Evolutionary conservation across 1,140 invertebrate genomes (phyloP).

Genomic region (Rhopalosiphum maidis): DNA sequence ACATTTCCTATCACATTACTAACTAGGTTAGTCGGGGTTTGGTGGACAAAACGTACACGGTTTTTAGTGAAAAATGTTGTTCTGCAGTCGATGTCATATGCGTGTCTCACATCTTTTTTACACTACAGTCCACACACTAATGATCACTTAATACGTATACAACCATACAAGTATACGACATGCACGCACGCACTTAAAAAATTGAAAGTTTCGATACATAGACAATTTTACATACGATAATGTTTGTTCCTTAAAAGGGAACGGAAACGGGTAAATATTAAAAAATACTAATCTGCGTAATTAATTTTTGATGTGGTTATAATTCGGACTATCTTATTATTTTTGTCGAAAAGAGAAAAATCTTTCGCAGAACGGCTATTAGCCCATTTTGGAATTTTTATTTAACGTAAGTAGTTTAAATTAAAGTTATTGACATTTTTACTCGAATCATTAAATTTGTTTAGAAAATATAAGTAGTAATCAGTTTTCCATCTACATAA

Average conservation of each 20-base stretch:
- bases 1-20: not conserved
- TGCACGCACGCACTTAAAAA: not conserved
- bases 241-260: not conserved
- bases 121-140: not conserved
- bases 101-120: not conserved
- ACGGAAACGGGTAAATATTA: not conserved
- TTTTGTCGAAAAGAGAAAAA: not conserved
- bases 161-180: too few relatives aligned
- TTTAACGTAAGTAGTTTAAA: not conserved
- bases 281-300: not conserved
- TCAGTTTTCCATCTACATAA: rapidly evolving
- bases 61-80: not conserved
- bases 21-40: not conserved
- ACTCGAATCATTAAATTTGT: not conserved
- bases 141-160: not conserved
- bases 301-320: not conserved
- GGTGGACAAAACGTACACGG: not conserved
- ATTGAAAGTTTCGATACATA: not conserved
- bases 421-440: not conserved
- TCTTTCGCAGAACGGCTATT: not conserved
- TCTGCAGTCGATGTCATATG: not conserved
- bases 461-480: not conserved
- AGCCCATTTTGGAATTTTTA: not conserved
- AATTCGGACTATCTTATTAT: too few relatives aligned
- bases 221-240: not conserved